These are phyloP conservation scores for Bungarus multicinctus DNA, from an alignment of 2,113 vertebrate species.

Conservation along the genomic window DNA sequence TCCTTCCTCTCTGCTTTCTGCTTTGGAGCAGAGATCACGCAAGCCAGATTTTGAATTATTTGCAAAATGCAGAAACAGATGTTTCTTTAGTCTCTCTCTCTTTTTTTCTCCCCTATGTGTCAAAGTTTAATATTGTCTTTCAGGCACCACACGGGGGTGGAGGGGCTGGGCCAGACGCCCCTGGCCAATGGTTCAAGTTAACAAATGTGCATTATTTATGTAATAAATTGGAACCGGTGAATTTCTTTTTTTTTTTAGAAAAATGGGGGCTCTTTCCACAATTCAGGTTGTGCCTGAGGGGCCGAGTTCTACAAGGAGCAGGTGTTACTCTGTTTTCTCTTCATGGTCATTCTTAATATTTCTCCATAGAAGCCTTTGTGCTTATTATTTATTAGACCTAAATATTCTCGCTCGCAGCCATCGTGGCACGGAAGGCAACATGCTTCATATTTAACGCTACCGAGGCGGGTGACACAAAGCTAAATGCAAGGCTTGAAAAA, in stretches of 20 bases:
- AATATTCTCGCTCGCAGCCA: slow-evolving; percentile 57
- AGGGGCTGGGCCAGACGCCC: not conserved
- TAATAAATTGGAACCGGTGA: not conserved
- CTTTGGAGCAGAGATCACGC: slow-evolving; percentile 33
- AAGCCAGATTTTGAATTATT: slow-evolving; percentile 25
- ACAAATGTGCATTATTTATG: slow-evolving; percentile 11
- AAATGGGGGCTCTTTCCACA: not conserved
- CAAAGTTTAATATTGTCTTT: slow-evolving; percentile 43
- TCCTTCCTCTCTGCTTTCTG: slow-evolving; percentile 14
- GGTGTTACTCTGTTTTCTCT: not conserved
- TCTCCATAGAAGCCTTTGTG: slow-evolving; percentile 52
- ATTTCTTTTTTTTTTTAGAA: not conserved
- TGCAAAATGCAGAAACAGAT: slow-evolving; percentile 23
- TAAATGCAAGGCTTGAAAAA: slow-evolving; percentile 57
- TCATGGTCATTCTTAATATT: slow-evolving; percentile 44
- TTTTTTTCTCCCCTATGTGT: slow-evolving; percentile 14
- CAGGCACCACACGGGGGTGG: slow-evolving; percentile 7
- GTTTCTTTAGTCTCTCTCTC: slow-evolving; percentile 35
- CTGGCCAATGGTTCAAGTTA: slow-evolving; percentile 40
- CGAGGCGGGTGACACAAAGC: slow-evolving; percentile 43
- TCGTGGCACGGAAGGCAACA: slow-evolving; percentile 51
- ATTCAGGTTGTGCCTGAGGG: not conserved
- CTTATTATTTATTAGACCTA: slow-evolving; percentile 58
- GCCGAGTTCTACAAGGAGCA: slow-evolving; percentile 7
- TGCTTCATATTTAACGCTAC: slow-evolving; percentile 46